phyloP scores from a whole-genome alignment of 2,113 vertebrate genomes.

The Reinhardtius hippoglossoides region DNA sequence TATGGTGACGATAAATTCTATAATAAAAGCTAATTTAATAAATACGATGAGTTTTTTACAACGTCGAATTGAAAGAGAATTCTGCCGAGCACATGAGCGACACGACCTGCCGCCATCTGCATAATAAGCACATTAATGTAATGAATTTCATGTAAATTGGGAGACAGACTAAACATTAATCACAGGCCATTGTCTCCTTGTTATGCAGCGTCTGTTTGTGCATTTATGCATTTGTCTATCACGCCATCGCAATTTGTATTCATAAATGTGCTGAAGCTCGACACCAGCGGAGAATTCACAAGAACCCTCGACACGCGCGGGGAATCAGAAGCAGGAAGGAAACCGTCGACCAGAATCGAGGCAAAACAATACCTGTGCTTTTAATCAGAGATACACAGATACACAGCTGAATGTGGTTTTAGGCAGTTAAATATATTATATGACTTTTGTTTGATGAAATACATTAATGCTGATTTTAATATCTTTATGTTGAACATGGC shows the following conservation, averaged over 20 bases:
- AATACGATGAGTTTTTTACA: neutral
- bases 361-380: neutral
- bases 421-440: neutral
- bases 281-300: conserved; percentile 3
- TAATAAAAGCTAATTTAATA: conserved; percentile 28
- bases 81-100: conserved; percentile 4
- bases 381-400: neutral
- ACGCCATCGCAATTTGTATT: conserved; percentile 3
- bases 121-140: conserved; percentile 53
- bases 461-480: too few species aligned
- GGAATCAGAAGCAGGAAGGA: neutral
- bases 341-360: neutral
- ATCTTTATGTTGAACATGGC: too few species aligned
- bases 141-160: conserved; percentile 56
- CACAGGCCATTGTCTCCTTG: conserved; percentile 17
- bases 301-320: too few species aligned
- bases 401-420: neutral
- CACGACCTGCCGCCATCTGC: conserved; percentile 35
- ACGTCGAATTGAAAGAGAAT: conserved; percentile 13
- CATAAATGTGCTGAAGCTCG: conserved; percentile 7
- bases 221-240: conserved; percentile 16
- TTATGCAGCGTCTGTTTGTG: conserved; percentile 29
- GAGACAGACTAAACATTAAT: conserved; percentile 55
- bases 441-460: too few species aligned
- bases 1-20: neutral